Percentiles rank a stretch among this genome's conserved stretches.
These are phyloP conservation scores for Hydractinia symbiolongicarpus DNA, from an alignment of 30 jellyfish, hydroid and myxozoan species.

Conservation along the genomic window DNA sequence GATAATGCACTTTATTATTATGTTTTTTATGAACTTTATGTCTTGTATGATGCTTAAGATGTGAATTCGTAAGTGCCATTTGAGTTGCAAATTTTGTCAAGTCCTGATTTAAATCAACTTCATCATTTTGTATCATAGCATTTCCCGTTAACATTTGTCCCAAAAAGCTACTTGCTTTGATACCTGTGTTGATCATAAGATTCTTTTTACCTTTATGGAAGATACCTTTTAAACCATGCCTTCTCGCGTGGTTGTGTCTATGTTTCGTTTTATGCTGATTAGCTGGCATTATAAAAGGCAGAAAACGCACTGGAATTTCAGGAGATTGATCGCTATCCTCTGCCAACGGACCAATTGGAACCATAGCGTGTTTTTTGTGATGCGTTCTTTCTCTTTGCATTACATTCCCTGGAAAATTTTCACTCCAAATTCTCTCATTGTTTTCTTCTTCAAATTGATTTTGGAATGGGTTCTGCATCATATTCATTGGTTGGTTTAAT, in stretches of 20 bases:
- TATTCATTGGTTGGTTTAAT: slow-evolving; percentile 1
- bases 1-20: too few relatives aligned
- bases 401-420: not conserved
- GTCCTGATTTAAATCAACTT: not conserved
- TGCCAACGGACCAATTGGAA: not conserved
- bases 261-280: not conserved
- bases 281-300: not conserved
- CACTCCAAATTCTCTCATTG: not conserved
- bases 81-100: slow-evolving; percentile 5
- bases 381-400: not conserved
- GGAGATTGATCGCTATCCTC: not conserved
- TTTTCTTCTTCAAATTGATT: not conserved
- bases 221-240: not conserved
- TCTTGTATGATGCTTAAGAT: not conserved
- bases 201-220: not conserved
- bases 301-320: not conserved
- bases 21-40: too few relatives aligned
- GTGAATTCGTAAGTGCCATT: slow-evolving; percentile 3
- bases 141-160: slow-evolving; percentile 21
- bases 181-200: slow-evolving; percentile 20
- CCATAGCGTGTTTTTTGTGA: not conserved
- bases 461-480: not conserved
- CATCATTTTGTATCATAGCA: slow-evolving; percentile 1
- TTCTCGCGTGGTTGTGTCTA: not conserved
- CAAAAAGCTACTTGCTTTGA: slow-evolving; percentile 10